Evolutionary conservation across 2,797 vertebrate species (phyloP).

Genomic region (Sebastes trivittatus): DNA sequence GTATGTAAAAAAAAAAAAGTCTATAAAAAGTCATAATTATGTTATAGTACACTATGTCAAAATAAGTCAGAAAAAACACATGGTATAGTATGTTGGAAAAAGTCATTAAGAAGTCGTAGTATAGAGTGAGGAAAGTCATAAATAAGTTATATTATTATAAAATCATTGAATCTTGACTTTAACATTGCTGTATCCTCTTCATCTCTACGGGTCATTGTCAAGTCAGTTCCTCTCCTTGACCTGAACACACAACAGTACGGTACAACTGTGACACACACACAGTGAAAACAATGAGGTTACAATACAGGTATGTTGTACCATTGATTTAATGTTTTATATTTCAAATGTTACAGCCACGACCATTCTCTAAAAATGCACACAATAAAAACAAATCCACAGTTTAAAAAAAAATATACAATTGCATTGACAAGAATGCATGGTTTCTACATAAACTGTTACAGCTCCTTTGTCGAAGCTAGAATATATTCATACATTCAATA

Average conservation of each 20-base stretch:
- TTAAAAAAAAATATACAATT: constrained; percentile 6
- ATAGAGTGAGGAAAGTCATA: too few relatives aligned
- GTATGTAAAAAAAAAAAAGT: too few relatives aligned
- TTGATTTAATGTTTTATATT: constrained; percentile 49
- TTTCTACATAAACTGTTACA: constrained; percentile 36
- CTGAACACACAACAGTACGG: background rate
- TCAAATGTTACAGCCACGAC: constrained; percentile 42
- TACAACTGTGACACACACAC: background rate
- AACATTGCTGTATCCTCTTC: too few relatives aligned
- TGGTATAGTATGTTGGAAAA: too few relatives aligned
- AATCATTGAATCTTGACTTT: too few relatives aligned
- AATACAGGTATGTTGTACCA: background rate
- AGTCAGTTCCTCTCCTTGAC: background rate
- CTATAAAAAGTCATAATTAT: too few relatives aligned
- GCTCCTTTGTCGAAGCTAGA: constrained; percentile 67
- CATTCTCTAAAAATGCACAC: constrained; percentile 34
- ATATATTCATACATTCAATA: constrained; percentile 58
- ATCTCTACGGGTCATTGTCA: too few relatives aligned
- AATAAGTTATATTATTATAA: too few relatives aligned
- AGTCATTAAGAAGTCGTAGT: too few relatives aligned
- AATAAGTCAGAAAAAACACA: too few relatives aligned
- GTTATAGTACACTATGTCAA: too few relatives aligned
- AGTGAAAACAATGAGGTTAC: background rate
- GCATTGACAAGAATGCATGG: constrained; percentile 65
- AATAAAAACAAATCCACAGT: constrained; percentile 44